Conservation (phyloP, 2,797 vertebrate genomes). For the Tangara arthus region DNA sequence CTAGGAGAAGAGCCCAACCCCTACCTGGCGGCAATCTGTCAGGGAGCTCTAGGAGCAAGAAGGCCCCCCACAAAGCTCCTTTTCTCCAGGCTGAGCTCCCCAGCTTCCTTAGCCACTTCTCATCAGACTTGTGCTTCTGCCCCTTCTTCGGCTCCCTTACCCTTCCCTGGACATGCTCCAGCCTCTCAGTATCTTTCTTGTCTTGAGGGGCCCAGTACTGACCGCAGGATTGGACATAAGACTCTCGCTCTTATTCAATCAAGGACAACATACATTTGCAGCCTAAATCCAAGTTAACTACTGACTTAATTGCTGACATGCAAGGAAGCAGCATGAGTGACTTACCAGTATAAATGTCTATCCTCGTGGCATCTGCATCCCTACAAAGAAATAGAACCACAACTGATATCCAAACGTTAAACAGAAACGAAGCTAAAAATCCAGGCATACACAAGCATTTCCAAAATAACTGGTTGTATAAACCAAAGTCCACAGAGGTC, state of each 20-base stretch:
- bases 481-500: neutral
- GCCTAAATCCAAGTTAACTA: neutral
- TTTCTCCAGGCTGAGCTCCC: neutral
- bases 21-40: neutral
- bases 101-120: neutral
- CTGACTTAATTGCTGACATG: neutral
- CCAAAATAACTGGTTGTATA: neutral
- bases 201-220: neutral
- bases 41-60: neutral
- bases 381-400: conserved; percentile 75
- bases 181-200: neutral
- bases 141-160: neutral
- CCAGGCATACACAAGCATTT: neutral
- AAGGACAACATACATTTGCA: neutral
- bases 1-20: neutral
- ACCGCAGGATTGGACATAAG: neutral
- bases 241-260: neutral
- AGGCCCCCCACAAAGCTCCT: neutral
- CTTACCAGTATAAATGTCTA: conserved; percentile 95
- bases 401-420: neutral
- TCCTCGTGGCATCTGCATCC: conserved; percentile 95
- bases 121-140: neutral
- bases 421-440: neutral
- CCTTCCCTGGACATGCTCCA: neutral
- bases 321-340: neutral